Percentiles rank a stretch among this genome's conserved stretches.
Evolutionary conservation across 2,797 vertebrate genomes (phyloP).

Genomic region (Glossophaga mutica): DNA sequence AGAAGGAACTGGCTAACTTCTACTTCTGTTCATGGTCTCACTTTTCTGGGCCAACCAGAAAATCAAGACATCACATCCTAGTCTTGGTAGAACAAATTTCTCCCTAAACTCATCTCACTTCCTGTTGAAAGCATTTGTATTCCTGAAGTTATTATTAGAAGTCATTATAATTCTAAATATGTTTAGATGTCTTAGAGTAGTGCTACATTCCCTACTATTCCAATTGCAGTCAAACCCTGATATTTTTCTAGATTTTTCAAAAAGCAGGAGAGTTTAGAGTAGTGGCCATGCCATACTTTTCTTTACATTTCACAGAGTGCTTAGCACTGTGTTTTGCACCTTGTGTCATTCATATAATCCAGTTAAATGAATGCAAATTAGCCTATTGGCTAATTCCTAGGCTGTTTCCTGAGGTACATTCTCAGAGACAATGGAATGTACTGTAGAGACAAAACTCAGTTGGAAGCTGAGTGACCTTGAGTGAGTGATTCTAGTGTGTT

Average conservation of each 20-base stretch:
- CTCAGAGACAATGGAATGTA: background rate
- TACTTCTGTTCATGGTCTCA: background rate
- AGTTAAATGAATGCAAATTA: conserved; percentile 23
- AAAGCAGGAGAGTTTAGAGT: background rate
- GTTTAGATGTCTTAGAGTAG: background rate
- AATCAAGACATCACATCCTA: conserved; percentile 16
- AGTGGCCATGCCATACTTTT: background rate
- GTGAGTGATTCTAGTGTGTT: background rate
- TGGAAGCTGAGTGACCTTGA: conserved; percentile 15
- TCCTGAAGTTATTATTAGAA: conserved; percentile 47
- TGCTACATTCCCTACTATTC: background rate
- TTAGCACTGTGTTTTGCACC: background rate
- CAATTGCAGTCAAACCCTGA: background rate
- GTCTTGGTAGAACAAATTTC: conserved; percentile 24
- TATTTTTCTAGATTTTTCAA: conserved; percentile 24
- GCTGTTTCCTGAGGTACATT: background rate
- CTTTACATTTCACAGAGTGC: background rate
- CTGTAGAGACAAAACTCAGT: background rate
- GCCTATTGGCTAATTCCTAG: background rate
- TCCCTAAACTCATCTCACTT: conserved; percentile 25
- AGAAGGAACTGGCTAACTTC: background rate
- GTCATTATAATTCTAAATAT: conserved; percentile 3
- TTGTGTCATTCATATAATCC: background rate
- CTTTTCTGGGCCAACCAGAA: background rate
- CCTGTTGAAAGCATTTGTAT: background rate